Evolutionary conservation across 2,888 invertebrate species (phyloP).

Genomic region (Mechanitis mazaeus): DNA sequence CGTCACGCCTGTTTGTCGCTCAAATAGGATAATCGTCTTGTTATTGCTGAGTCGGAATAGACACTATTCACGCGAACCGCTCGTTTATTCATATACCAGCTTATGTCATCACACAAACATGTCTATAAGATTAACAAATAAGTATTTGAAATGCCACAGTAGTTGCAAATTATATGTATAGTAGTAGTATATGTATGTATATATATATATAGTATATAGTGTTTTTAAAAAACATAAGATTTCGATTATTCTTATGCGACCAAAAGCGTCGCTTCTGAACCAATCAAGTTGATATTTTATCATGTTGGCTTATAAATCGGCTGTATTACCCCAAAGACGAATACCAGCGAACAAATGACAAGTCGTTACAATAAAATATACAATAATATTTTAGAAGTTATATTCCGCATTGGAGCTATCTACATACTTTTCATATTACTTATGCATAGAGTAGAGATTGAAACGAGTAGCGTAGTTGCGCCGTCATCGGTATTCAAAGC

Average conservation of each 20-base stretch:
- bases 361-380: conserved; percentile 67
- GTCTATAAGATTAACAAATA: conserved; percentile 4
- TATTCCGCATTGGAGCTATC: conserved; percentile 60
- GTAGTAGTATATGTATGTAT: conserved; percentile 17
- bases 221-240: neutral
- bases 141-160: neutral
- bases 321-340: conserved; percentile 20
- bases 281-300: conserved; percentile 5
- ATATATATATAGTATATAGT: neutral
- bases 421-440: conserved; percentile 75
- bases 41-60: conserved; percentile 68
- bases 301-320: conserved; percentile 12
- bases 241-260: conserved; percentile 4
- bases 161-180: neutral
- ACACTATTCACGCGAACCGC: conserved; percentile 69
- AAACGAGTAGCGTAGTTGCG: conserved; percentile 65
- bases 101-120: conserved; percentile 12
- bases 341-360: conserved; percentile 47
- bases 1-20: conserved; percentile 63
- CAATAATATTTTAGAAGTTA: conserved; percentile 66
- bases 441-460: conserved; percentile 76
- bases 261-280: neutral
- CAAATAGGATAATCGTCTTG: conserved; percentile 69
- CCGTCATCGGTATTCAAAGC: conserved; percentile 71
- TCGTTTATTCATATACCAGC: conserved; percentile 60